A percentile compares a stretch with the other conserved stretches of the same genome.
phyloP scores from a whole-genome alignment of 1,140 invertebrate genomes.

The Acromyrmex charruanus region DNA sequence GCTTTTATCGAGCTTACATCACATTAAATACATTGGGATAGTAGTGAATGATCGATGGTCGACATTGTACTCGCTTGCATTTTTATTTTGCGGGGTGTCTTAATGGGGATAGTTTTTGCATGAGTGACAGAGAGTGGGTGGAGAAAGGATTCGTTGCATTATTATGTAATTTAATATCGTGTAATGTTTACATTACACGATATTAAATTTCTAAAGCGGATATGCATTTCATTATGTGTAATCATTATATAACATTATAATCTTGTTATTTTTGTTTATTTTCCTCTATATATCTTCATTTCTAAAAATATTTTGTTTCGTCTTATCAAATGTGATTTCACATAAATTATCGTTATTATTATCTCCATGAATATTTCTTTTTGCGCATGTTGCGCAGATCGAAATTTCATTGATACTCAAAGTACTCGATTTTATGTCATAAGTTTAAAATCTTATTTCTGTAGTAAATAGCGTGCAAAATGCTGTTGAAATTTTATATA shows the following conservation, averaged over 20 bases:
- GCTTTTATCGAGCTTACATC: slow-evolving; percentile 42
- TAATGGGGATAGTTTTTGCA: slow-evolving; percentile 21
- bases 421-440: neutral
- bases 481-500: neutral
- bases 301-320: neutral
- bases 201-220: too few species aligned
- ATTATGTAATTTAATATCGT: neutral
- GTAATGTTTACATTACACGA: too few species aligned
- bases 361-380: neutral
- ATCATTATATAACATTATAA: slow-evolving; percentile 6
- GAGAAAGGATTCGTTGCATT: neutral
- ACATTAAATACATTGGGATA: slow-evolving; percentile 36
- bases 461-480: too few species aligned
- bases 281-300: neutral
- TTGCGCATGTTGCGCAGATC: neutral
- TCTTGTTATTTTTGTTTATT: neutral
- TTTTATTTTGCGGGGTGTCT: slow-evolving; percentile 24
- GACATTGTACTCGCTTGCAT: slow-evolving; percentile 32
- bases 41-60: slow-evolving; percentile 46
- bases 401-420: neutral
- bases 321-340: neutral
- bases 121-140: neutral
- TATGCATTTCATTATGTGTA: too few species aligned
- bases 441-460: neutral
- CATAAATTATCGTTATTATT: neutral